A percentile compares a stretch with the other conserved stretches of the same genome.
These are phyloP conservation scores for Hypotaenidia okinawae DNA, from an alignment of 2,797 vertebrate species.

Conservation along the genomic window DNA sequence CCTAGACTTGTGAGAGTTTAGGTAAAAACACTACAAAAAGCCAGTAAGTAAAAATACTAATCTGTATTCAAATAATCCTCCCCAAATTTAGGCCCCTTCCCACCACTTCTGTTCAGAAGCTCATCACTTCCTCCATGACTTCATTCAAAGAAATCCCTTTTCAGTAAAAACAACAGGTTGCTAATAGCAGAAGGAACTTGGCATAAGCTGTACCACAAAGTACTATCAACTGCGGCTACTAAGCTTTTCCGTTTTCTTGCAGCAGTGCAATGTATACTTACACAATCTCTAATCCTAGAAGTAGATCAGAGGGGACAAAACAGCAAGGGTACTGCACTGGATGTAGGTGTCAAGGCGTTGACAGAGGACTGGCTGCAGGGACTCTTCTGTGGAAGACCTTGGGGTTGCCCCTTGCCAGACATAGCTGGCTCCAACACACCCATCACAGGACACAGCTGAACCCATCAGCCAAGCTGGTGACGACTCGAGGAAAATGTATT, in stretches of 20 bases:
- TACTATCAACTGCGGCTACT: background rate
- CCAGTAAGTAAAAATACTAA: background rate
- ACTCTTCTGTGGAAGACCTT: background rate
- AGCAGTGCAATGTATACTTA: background rate
- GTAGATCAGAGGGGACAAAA: background rate
- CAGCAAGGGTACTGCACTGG: background rate
- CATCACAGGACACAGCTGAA: background rate
- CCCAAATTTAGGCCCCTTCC: background rate
- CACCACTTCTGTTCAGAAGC: background rate
- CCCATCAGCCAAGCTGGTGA: background rate
- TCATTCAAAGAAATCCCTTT: background rate
- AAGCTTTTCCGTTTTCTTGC: background rate
- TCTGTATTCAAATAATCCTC: background rate
- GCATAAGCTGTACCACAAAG: background rate
- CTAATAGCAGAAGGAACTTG: background rate
- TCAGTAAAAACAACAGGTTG: background rate
- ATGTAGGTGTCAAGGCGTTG: background rate
- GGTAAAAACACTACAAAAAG: background rate
- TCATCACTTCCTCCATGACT: background rate
- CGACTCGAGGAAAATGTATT: background rate
- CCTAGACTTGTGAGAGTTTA: background rate
- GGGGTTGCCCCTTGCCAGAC: fast-evolving
- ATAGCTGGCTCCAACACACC: background rate
- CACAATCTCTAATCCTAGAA: background rate
- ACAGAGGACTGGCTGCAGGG: background rate